Percentiles rank a stretch among this genome's conserved stretches.
phyloP scores from a whole-genome alignment of 2,888 invertebrate genomes.

The Drosophila parthenogenetica region DNA sequence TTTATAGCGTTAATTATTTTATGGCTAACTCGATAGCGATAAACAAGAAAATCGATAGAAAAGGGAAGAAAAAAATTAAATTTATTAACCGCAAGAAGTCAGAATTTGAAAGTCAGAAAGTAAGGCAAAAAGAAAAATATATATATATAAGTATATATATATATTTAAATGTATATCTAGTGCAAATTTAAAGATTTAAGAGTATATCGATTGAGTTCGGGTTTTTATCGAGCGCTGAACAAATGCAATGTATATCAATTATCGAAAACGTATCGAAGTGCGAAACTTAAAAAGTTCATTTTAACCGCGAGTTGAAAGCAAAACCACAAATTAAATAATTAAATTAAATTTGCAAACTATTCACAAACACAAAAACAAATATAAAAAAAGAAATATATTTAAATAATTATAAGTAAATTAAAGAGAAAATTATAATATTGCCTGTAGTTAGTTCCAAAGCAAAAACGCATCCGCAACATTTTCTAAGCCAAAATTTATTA shows the following conservation, averaged over 20 bases:
- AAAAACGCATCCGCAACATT: constrained; percentile 56
- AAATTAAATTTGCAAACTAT: constrained; percentile 37
- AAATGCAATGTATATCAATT: constrained; percentile 62
- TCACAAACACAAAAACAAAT: constrained; percentile 25
- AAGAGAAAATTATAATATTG: constrained; percentile 40
- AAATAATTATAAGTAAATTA: constrained; percentile 7
- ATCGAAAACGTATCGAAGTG: constrained; percentile 69
- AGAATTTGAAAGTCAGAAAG: neutral
- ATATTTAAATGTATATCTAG: constrained; percentile 49
- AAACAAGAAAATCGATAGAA: constrained; percentile 8
- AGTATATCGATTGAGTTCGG: constrained; percentile 18
- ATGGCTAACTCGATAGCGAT: constrained; percentile 56
- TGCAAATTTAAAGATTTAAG: constrained; percentile 64
- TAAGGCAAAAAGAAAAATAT: constrained; percentile 15
- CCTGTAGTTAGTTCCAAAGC: constrained; percentile 81
- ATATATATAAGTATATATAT: neutral
- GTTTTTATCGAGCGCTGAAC: constrained; percentile 38
- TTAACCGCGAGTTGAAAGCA: constrained; percentile 43
- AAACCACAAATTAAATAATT: constrained; percentile 24
- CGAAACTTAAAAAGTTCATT: constrained; percentile 69
- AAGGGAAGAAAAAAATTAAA: constrained; percentile 8
- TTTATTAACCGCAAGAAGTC: constrained; percentile 3
- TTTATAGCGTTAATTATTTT: constrained; percentile 85
- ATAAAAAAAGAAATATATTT: constrained; percentile 21
- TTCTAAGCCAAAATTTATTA: constrained; percentile 78